Evolutionary conservation across 2,113 vertebrate genomes (phyloP), one percentile per base, ranked within the genome.

Genomic region (Ivindomyrus marchei): DNA sequence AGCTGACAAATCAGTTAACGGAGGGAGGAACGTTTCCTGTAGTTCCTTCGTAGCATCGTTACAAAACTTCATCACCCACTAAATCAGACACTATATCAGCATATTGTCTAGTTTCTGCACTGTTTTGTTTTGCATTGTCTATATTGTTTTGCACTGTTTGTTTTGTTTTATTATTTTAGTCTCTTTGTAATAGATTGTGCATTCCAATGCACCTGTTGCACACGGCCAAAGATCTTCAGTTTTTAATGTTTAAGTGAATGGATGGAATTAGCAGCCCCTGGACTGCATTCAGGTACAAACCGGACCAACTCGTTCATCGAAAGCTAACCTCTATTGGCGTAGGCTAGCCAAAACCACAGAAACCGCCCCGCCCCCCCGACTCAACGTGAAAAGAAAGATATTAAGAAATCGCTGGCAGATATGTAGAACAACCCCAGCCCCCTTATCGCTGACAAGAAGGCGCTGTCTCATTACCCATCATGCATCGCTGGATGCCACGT

Each of bases 401-500:
- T 31, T 46, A 47, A 15, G 85, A 86, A 86, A 3, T 24, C 74
- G 10, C 50, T n/a, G 56, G 27, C 36, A 46, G 31, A 21, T n/a
- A 45, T 3, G 27, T 83, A 85, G 3, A 42, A 87, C 31, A 87
- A 46, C 19, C 27, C 36, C 86, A 70, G 1, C 19, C 46, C 7
- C 62, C 85, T 52, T 27, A 21, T 85, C 84, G 83, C 39, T 52
- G 89, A 58, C 92, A 88, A 88, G 36, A 21, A 7, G 19, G 56
- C 36, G 21, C 31, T 66, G 36, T 93, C 93, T 90, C 88, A 95
- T 95, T 94, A 94, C 93, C 91, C 91, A 91, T 86, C 93, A 95
- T 92, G 96, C 95, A 96, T 96, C 92, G 92, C 47, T 94, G 95
- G 96, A 95, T 90, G 92, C 92, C 93, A 94, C 93, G 94, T 96